A percentile compares a stretch with the other conserved stretches of the same genome.
Conservation (phyloP, 2,113 vertebrate genomes). For the Engraulis encrasicolus region DNA sequence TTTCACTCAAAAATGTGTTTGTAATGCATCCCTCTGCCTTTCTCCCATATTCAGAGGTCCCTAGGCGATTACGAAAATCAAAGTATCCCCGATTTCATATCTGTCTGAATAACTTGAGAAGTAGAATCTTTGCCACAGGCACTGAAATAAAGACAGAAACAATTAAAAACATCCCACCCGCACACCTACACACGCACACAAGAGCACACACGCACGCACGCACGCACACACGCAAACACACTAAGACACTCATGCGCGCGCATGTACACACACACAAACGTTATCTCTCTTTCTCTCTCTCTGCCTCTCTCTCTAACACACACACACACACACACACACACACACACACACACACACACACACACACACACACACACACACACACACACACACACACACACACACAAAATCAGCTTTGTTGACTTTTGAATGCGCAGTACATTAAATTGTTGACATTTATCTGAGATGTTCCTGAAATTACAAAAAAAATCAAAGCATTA, state of each 20-base stretch:
- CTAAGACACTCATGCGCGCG: background rate
- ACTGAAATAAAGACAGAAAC: background rate
- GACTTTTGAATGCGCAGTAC: too few relatives aligned
- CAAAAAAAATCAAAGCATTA: too few relatives aligned
- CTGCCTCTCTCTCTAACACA: too few relatives aligned
- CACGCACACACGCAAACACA: background rate
- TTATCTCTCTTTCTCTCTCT: too few relatives aligned
- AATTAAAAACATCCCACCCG: background rate
- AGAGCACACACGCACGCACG: background rate
- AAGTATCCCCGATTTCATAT: background rate
- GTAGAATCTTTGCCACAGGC: background rate
- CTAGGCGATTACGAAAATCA: background rate
- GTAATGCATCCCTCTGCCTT: background rate
- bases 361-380: background rate
- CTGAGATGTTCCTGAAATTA: too few relatives aligned
- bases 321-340: conserved; percentile 1
- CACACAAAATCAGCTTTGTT: background rate
- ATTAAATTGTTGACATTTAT: too few relatives aligned
- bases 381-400: background rate
- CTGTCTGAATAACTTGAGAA: background rate
- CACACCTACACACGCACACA: background rate
- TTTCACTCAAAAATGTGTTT: background rate
- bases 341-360: background rate
- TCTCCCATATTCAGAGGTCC: background rate
- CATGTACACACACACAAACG: background rate